Evolutionary conservation across 2,888 invertebrate genomes (phyloP), one percentile per base, ranked within the genome.

Genomic region (Pandemis cinnamomeana): DNA sequence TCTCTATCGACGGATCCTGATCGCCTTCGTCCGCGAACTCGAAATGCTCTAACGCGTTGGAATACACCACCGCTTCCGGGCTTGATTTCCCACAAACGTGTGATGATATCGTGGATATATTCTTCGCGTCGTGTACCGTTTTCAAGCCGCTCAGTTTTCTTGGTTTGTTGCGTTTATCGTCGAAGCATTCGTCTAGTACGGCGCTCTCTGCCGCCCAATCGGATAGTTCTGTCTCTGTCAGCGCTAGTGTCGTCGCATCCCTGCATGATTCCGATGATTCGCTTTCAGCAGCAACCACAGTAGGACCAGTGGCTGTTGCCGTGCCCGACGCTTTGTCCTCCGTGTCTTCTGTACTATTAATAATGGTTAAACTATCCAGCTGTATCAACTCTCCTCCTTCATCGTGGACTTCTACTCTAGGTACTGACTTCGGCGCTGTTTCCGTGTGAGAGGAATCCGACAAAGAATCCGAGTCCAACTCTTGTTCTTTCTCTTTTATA

Each of bases 11-110:
- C 27, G 96, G 95, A n/a, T 97, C 97, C 83, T 97, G 97, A 0
- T 97, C 97, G 0, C 97, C 97, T 0, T 97, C 97, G 84, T 98
- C 98, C 94, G 97, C 98, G 84, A 97, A 98, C 84, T 97, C 97
- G 78, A 98, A 96, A 83, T 97, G 96, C 79, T 97, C 97, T 63
- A 96, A 93, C 68, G 97, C 96, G 75, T 95, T 92, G 0, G 91
- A 91, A 77, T 89, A 93, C 0, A 89, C 86, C 4, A 93, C 85
- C 0, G 86, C 82, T 46, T 89, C 87, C 2, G 91, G 90, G 76
- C 89, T 89, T 2, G 84, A 85, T 13, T 91, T 86, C 0, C 94
- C 94, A 76, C 94, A 94, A 0, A 94, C 92, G 76, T 94, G 94
- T 0, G 91, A 87, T 4, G 89, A 81, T 41, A 90, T 87, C 0